Conservation (phyloP, 2,888 invertebrate species). For the Biston stratarius region DNA sequence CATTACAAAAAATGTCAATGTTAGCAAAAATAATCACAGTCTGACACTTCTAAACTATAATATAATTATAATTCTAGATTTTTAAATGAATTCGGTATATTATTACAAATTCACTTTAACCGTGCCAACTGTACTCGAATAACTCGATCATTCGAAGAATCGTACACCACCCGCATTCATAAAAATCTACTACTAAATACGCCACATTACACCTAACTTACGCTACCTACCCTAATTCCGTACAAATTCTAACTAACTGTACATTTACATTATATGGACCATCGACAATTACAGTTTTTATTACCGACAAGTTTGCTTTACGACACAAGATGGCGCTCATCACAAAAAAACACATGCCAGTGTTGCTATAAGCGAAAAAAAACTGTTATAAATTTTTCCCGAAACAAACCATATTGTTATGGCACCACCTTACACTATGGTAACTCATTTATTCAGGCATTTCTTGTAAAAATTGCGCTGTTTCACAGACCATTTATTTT, state of each 20-base stretch:
- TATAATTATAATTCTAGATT: slow-evolving; percentile 37
- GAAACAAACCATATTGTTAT: slow-evolving; percentile 67
- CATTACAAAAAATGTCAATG: slow-evolving; percentile 85
- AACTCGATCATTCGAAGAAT: slow-evolving; percentile 28
- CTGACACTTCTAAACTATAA: slow-evolving; percentile 72
- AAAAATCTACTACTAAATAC: slow-evolving; percentile 47
- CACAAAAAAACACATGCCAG: slow-evolving; percentile 6
- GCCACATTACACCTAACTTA: slow-evolving; percentile 47
- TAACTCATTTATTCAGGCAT: slow-evolving; percentile 79
- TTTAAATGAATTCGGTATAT: slow-evolving; percentile 40
- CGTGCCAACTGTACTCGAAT: slow-evolving; percentile 39
- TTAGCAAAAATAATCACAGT: slow-evolving; percentile 87
- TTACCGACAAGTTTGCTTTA: slow-evolving; percentile 29
- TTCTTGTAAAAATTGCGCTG: slow-evolving; percentile 33
- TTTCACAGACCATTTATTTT: slow-evolving; percentile 24
- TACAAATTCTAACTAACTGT: slow-evolving; percentile 57
- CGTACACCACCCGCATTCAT: slow-evolving; percentile 42
- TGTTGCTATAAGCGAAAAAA: slow-evolving; percentile 17
- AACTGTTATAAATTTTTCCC: neutral
- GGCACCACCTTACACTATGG: slow-evolving; percentile 84
- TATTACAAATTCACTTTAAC: slow-evolving; percentile 28
- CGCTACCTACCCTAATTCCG: slow-evolving; percentile 52
- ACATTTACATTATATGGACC: slow-evolving; percentile 55
- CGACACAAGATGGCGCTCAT: slow-evolving; percentile 57
- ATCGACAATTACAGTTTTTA: slow-evolving; percentile 51